These are phyloP conservation scores for Pelusios castaneus DNA, from an alignment of 2,113 vertebrate genomes.

Conservation along the genomic window DNA sequence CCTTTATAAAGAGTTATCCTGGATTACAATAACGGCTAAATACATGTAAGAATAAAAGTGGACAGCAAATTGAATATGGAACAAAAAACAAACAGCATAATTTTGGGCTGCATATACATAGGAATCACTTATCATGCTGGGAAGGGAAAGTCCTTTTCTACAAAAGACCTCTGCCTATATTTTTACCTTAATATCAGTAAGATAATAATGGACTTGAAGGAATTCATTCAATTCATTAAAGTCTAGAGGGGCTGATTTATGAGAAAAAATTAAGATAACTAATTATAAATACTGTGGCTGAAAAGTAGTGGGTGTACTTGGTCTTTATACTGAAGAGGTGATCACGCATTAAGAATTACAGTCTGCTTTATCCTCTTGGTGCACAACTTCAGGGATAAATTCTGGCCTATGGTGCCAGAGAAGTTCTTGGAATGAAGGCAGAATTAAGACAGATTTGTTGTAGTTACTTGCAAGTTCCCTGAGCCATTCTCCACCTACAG, in stretches of 20 bases:
- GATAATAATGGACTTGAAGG: background rate
- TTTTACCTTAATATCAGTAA: background rate
- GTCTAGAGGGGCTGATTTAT: background rate
- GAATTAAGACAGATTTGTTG: background rate
- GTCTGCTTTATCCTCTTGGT: background rate
- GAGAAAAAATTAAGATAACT: background rate
- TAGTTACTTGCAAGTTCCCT: background rate
- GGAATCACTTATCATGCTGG: background rate
- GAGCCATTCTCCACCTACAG: background rate
- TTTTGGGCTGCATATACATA: background rate
- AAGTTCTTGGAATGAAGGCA: background rate
- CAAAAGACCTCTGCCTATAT: too few relatives aligned
- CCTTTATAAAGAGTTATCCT: background rate
- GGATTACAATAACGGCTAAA: background rate
- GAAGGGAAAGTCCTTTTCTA: background rate
- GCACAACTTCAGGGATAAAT: background rate
- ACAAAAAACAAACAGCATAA: background rate
- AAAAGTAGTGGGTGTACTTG: background rate
- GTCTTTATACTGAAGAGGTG: background rate
- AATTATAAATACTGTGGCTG: background rate
- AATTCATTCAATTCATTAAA: background rate
- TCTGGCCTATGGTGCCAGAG: background rate
- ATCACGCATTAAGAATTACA: background rate
- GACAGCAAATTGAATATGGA: background rate
- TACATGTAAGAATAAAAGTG: background rate